Evolutionary conservation across 2,113 vertebrate genomes (phyloP).

Genomic region (Brachyhypopomus gauderio): DNA sequence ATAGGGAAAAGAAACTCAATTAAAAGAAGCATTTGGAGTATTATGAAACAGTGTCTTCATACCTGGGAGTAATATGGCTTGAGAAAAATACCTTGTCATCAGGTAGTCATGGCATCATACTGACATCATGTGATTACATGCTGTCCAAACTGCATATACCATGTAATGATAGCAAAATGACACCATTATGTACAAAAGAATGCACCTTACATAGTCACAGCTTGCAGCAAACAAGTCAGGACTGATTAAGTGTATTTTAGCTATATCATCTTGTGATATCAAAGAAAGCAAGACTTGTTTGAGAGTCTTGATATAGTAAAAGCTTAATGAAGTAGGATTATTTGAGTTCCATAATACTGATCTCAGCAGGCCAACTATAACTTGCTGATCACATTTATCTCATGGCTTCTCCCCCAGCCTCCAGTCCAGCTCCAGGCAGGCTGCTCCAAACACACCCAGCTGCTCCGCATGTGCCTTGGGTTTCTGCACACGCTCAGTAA

Average conservation of each 20-base stretch:
- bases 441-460: slow-evolving; percentile 55
- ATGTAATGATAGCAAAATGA: neutral
- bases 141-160: neutral
- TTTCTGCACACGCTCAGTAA: slow-evolving; percentile 52
- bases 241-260: neutral
- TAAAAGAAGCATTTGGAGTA: neutral
- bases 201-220: neutral
- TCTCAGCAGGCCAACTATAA: neutral
- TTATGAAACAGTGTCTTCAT: neutral
- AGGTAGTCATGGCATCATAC: neutral
- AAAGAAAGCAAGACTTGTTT: neutral
- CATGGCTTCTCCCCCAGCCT: neutral
- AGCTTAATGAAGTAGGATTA: neutral
- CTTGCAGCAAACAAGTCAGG: neutral
- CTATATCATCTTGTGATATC: neutral
- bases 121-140: neutral
- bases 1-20: neutral
- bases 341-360: neutral
- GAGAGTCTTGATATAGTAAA: neutral
- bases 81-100: neutral
- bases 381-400: slow-evolving; percentile 22
- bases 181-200: neutral
- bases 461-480: slow-evolving; percentile 55
- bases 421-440: neutral
- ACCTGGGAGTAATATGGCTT: neutral